Evolutionary conservation across 2,888 invertebrate species (phyloP).

Genomic region (Helobdella robusta): DNA sequence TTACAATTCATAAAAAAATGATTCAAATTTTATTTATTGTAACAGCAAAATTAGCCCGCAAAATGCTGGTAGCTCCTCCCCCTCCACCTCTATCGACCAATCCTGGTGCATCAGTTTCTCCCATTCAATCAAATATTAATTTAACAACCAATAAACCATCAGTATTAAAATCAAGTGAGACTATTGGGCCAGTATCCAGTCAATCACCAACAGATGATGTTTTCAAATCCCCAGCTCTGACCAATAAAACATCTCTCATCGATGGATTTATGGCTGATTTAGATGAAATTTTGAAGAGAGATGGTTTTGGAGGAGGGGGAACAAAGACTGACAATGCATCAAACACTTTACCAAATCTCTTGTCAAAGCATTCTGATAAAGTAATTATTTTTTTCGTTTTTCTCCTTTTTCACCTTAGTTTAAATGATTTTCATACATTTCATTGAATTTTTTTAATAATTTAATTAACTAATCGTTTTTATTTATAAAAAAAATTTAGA

Average conservation of each 20-base stretch:
- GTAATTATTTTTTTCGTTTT: background rate
- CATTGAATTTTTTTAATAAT: background rate
- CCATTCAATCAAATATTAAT: too few relatives aligned
- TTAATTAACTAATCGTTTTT: background rate
- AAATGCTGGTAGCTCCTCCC: constrained; percentile 20
- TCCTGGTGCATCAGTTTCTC: background rate
- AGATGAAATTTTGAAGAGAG: constrained; percentile 19
- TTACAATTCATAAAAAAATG: too few relatives aligned
- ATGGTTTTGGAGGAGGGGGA: background rate
- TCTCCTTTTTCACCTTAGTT: background rate
- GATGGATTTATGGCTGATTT: constrained; percentile 20
- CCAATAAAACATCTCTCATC: constrained; percentile 6
- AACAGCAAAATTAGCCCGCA: constrained; percentile 1
- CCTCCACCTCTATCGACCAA: constrained; percentile 17
- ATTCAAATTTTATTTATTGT: too few relatives aligned
- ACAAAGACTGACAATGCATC: background rate
- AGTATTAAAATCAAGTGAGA: too few relatives aligned
- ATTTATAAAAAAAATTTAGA: too few relatives aligned
- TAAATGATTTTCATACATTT: background rate
- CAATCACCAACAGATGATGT: background rate
- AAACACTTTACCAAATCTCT: constrained; percentile 14
- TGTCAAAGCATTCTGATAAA: background rate
- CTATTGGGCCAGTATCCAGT: background rate
- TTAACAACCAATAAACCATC: too few relatives aligned
- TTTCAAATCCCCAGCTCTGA: background rate